Percentiles rank a stretch among this genome's conserved stretches.
Evolutionary conservation across 30 jellyfish, hydroid and myxozoan species (phyloP).

Genomic region (Aurelia coerulea): DNA sequence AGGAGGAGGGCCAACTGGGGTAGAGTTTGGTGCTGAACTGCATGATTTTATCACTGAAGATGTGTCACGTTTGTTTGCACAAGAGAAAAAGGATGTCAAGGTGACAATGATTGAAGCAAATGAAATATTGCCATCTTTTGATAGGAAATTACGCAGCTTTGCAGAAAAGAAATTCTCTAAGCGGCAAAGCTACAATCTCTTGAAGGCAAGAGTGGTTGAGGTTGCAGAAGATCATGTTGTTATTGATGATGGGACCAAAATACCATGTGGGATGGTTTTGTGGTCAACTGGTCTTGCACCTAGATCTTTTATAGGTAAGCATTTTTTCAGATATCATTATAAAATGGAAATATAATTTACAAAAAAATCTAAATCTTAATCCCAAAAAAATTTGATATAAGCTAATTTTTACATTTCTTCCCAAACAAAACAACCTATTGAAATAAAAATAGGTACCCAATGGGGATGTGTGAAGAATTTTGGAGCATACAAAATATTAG

Average conservation of each 20-base stretch:
- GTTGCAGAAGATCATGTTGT: constrained; percentile 81
- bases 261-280: constrained; percentile 93
- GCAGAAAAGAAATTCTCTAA: constrained; percentile 82
- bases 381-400: neutral
- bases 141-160: constrained; percentile 76
- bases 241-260: constrained; percentile 75
- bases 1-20: constrained; percentile 99
- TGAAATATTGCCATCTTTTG: constrained; percentile 94
- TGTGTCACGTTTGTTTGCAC: constrained; percentile 90
- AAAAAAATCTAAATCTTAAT: too few relatives aligned
- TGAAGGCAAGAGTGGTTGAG: constrained; percentile 86
- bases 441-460: too few relatives aligned
- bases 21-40: constrained; percentile 98
- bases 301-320: constrained; percentile 69
- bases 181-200: constrained; percentile 64
- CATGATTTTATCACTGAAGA: constrained; percentile 97
- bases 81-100: constrained; percentile 80
- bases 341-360: too few relatives aligned
- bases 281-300: constrained; percentile 99
- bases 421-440: too few relatives aligned
- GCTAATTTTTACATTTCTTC: neutral
- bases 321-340: neutral
- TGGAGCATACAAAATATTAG: too few relatives aligned
- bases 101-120: constrained; percentile 95
- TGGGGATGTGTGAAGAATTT: too few relatives aligned